Evolutionary conservation across 2,888 invertebrate species (phyloP), one percentile per base, ranked within the genome.

Genomic region (Acrobasis consociella): DNA sequence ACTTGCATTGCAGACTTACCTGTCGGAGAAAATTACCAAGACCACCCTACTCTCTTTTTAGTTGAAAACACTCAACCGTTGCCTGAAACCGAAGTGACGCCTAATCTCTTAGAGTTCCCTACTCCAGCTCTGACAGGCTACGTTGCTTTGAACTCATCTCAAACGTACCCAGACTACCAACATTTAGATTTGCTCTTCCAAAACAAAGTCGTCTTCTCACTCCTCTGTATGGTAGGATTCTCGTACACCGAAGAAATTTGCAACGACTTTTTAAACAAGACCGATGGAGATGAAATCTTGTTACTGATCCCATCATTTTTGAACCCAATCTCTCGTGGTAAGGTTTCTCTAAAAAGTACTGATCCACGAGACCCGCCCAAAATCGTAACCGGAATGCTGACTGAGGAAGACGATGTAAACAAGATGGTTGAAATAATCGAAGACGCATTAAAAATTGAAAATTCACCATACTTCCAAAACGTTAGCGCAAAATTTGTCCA

Each of bases 141-240:
- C 77, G 50, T 95, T 94, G 9, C 95, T 93, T 31, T 89, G 94
- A 63, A 95, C 94, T 72, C 93, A 93, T 63, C 81, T 64, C 91
- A 93, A 10, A 80, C 85, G 52, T 76, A 89, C 11, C 84, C 91
- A 62, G 83, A 89, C 63, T 91, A 87, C 71, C 72, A 79, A 63
- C 68, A 71, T 0, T 50, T 78, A 8, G 66, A 64, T 60, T 64
- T 74, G 5, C 15, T 78, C 0, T 42, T 66, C 42, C 60, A 67
- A 1, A 66, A 69, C 31, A 67, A 69, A 9, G 62, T 62, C 1
- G 63, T 65, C 1, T 31, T 72, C 31, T 15, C 67, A 13, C 16
- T 68, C 0, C 22, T 68, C 22, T 76, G 75, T 63, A 59, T 75
- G 0, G 66, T 69, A 9, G 70, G 66, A 13, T 75, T 50, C 16